These are phyloP conservation scores for Stictonetta naevosa DNA, from an alignment of 2,113 vertebrate genomes.

Conservation along the genomic window DNA sequence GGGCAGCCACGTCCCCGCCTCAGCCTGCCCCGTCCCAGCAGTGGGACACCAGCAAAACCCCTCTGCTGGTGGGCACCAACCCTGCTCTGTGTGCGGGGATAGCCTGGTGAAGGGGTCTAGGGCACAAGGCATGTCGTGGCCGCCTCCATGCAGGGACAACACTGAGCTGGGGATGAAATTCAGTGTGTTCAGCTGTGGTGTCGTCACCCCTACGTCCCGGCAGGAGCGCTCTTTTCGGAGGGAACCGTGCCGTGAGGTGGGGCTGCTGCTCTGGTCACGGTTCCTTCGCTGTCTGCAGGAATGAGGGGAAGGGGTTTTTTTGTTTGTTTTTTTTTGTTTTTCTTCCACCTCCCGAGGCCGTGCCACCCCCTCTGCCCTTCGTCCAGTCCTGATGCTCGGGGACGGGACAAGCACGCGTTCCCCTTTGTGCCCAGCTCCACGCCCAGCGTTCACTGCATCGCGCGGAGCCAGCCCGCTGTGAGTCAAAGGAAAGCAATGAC, in stretches of 20 bases:
- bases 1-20: too few species aligned
- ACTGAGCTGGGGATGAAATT: neutral
- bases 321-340: too few species aligned
- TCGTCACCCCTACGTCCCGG: fast-evolving
- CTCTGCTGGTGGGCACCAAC: neutral
- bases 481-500: slow-evolving; percentile 54
- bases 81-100: neutral
- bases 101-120: neutral
- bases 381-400: neutral
- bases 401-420: neutral
- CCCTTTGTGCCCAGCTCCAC: slow-evolving; percentile 60
- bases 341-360: neutral
- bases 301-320: neutral
- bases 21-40: too few species aligned
- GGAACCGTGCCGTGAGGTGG: slow-evolving; percentile 50
- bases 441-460: slow-evolving; percentile 48
- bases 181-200: fast-evolving
- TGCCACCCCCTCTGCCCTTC: slow-evolving; percentile 20
- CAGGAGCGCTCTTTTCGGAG: neutral
- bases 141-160: neutral
- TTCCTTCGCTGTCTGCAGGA: neutral
- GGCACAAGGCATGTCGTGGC: too few species aligned
- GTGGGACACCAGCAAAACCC: neutral
- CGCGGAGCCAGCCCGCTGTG: slow-evolving; percentile 24
- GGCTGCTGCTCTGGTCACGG: slow-evolving; percentile 60